Evolutionary conservation across 2,113 vertebrate genomes (phyloP).

Genomic region (Peromyscus leucopus): DNA sequence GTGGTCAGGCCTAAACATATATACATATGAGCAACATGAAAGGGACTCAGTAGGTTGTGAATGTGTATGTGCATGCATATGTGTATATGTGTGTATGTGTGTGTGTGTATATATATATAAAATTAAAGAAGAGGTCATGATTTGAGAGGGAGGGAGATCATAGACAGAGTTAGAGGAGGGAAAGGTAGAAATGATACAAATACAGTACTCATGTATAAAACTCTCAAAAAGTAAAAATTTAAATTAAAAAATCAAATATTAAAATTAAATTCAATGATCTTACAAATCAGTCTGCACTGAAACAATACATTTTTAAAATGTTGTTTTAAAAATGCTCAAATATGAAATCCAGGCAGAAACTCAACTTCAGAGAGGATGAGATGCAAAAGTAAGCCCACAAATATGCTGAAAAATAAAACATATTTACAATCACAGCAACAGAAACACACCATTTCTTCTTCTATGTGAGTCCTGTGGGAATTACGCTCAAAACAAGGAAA

Average conservation of each 20-base stretch:
- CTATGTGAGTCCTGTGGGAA: not conserved
- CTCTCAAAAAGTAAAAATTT: not conserved
- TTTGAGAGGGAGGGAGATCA: not conserved
- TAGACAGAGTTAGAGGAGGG: not conserved
- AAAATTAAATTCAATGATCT: not conserved
- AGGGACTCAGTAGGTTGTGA: too few relatives aligned
- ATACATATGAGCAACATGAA: not conserved
- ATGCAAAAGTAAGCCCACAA: not conserved
- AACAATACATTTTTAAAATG: not conserved
- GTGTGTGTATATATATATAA: not conserved
- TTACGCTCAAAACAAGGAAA: slow-evolving; percentile 15
- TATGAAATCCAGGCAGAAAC: not conserved
- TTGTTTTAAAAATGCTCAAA: slow-evolving; percentile 13
- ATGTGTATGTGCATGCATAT: not conserved
- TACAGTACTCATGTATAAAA: too few relatives aligned
- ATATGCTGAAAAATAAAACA: not conserved
- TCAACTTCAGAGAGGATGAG: not conserved
- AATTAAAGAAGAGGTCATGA: not conserved
- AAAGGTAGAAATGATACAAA: not conserved
- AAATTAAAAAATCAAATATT: not conserved
- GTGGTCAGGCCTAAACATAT: not conserved
- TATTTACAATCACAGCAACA: slow-evolving; percentile 36
- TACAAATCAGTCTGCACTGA: not conserved
- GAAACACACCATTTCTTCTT: slow-evolving; percentile 28
- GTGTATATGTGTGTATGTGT: not conserved